Evolutionary conservation across 1,140 invertebrate genomes (phyloP).

Genomic region (Drosophila truncata): DNA sequence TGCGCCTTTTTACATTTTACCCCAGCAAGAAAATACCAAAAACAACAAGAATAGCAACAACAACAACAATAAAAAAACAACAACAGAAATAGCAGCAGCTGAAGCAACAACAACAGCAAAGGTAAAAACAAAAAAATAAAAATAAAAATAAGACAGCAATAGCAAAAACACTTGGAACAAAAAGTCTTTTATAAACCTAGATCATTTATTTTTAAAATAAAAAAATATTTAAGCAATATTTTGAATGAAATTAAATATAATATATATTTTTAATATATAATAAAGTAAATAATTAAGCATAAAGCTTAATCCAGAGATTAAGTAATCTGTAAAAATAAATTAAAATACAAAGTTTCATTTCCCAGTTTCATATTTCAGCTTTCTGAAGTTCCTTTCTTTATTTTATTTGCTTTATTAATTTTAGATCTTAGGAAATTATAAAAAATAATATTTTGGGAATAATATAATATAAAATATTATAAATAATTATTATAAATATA

Average conservation of each 20-base stretch:
- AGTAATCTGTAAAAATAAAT: no score
- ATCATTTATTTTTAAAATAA: background rate
- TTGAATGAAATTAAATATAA: background rate
- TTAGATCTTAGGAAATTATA: no score
- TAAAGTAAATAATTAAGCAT: no score
- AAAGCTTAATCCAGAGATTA: no score
- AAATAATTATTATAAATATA: no score
- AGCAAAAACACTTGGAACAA: background rate
- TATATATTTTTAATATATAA: no score
- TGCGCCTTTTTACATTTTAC: constrained; percentile 69
- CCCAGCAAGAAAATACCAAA: constrained; percentile 30
- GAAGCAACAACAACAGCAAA: constrained; percentile 2
- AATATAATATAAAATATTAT: no score
- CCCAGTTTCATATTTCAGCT: no score
- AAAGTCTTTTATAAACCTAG: rapidly evolving
- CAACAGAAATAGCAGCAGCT: background rate
- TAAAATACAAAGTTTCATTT: no score
- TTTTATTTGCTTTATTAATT: no score
- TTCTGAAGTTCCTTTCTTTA: no score
- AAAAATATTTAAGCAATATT: background rate
- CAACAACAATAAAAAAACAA: background rate
- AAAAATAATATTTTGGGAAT: no score
- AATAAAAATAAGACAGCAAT: background rate
- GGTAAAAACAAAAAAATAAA: background rate
- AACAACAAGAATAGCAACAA: constrained; percentile 19